A percentile compares a stretch with the other conserved stretches of the same genome.
These are phyloP conservation scores for Octodon degus DNA, from an alignment of 2,113 vertebrate species.

Conservation along the genomic window DNA sequence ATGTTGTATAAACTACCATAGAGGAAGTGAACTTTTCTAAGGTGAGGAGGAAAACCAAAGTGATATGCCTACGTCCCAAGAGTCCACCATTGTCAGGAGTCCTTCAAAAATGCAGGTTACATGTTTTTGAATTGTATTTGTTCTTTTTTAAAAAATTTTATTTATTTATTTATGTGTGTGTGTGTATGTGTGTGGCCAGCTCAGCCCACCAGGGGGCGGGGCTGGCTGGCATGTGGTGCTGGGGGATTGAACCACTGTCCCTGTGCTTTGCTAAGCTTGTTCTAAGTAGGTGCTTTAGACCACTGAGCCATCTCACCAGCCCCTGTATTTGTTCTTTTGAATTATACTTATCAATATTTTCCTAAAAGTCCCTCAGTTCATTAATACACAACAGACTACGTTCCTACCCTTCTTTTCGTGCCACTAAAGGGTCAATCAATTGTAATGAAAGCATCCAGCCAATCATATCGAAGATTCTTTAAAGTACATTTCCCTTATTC, in stretches of 20 bases:
- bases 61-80: neutral
- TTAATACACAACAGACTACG: neutral
- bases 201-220: too few relatives aligned
- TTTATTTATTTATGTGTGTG: too few relatives aligned
- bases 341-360: constrained; percentile 38
- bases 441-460: neutral
- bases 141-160: constrained; percentile 28
- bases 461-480: neutral
- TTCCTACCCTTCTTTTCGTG: neutral
- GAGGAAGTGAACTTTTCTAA: neutral
- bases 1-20: neutral
- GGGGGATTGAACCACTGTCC: too few relatives aligned
- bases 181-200: too few relatives aligned
- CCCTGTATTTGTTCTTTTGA: constrained; percentile 1
- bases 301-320: too few relatives aligned
- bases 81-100: neutral
- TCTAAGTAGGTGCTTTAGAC: too few relatives aligned
- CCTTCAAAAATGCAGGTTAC: neutral
- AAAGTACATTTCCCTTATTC: constrained; percentile 27
- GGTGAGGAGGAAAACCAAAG: neutral
- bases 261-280: too few relatives aligned
- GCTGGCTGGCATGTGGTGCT: too few relatives aligned
- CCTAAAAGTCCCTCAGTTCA: constrained; percentile 8
- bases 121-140: constrained; percentile 7
- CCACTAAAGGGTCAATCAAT: neutral